A percentile compares a stretch with the other conserved stretches of the same genome.
These are phyloP conservation scores for Tokudaia muenninki DNA, from an alignment of 2,797 vertebrate species.

Conservation along the genomic window DNA sequence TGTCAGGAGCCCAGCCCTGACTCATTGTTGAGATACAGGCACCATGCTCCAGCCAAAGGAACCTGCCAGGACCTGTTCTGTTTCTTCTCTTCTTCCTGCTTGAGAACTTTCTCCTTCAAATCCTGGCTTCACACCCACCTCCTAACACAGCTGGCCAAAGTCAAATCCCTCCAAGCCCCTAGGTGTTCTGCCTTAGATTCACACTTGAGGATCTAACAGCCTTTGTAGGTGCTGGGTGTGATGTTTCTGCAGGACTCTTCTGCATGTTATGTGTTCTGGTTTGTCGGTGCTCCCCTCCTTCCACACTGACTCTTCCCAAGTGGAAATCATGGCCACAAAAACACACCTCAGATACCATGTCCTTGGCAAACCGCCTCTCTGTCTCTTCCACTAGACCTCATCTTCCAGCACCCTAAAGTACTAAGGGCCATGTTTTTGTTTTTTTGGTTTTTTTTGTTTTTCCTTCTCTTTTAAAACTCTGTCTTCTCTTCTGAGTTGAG, in stretches of 20 bases:
- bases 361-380: neutral
- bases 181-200: neutral
- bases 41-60: neutral
- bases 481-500: neutral
- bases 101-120: slow-evolving; percentile 5
- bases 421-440: neutral
- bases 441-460: too few species aligned
- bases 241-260: neutral
- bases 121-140: neutral
- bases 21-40: neutral
- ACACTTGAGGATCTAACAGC: neutral
- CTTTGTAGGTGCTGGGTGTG: neutral
- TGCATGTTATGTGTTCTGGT: neutral
- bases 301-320: neutral
- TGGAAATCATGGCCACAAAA: neutral
- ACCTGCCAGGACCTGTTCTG: slow-evolving; percentile 27
- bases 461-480: neutral
- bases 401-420: neutral
- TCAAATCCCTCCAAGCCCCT: neutral
- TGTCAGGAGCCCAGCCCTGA: neutral
- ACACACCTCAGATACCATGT: neutral
- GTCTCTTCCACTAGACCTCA: neutral
- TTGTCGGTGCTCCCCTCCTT: neutral
- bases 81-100: slow-evolving; percentile 24
- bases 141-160: neutral